Base-by-base conservation (phyloP, 2,888 invertebrate genomes). In the Orthonevra nobilis region DNA sequence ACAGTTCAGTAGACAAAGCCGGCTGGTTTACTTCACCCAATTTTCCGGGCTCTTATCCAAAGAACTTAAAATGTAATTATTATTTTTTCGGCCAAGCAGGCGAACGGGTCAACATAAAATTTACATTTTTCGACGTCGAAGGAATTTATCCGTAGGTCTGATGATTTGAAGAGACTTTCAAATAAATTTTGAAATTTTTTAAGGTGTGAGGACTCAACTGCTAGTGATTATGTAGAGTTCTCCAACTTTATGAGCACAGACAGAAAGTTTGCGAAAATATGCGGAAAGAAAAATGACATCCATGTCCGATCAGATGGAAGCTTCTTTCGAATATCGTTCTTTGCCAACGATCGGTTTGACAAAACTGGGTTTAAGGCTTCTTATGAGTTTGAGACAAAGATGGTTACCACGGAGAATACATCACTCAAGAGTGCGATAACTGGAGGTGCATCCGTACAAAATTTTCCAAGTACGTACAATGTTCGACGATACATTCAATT, bases 201-300 rank as follows among this genome's bases (percentile, higher is more conserved):
- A 26, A 98, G 98, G 82, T 99, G 98, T 87, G 95, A 96, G 85
- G 94, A 95, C 68, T 92, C 93, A 44, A 95, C 97, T 1, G 96
- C 96, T 38, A 98, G 97, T 86, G 99, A 99, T 89, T 98, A 95
- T 89, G 95, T 99, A 56, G 96, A 98, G 88, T 97, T 99, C 89
- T 97, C 97, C 44, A 99, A 98, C 90, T 97, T 94, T 87, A 93
- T 95, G 91, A 93, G 95, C 81, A 92, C 94, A 83, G 98, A 99
- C 90, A 92, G 95, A 85, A 96, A 97, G 88, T 96, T 95, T 89
- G 92, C 94, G 46, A 92, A 96, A 85, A 94, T 96, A 87, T 99
- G 98, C 87, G 98, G 98, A 4, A 88, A 86, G 72, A 82, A 84
- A 23, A 83, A 85, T 3, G 94, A 94, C 84, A 95, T 96, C 86